Percentiles rank a stretch among this genome's conserved stretches.
Evolutionary conservation across 2,113 vertebrate genomes (phyloP).

Genomic region (Malurus cyaneus): DNA sequence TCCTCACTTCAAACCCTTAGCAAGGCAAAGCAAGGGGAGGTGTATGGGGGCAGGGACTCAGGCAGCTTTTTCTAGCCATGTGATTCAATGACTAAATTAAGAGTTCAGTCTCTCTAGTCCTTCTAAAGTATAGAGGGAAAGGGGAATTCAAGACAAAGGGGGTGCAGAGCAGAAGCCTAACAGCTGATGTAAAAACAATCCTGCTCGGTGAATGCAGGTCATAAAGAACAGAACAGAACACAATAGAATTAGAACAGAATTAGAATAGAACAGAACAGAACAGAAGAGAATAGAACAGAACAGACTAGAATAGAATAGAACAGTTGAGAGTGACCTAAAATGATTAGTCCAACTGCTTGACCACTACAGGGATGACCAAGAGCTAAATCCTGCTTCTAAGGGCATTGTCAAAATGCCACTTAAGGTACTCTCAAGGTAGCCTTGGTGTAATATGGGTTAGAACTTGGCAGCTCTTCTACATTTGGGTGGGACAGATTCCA

Average conservation of each 20-base stretch:
- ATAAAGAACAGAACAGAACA: not conserved
- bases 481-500: not conserved
- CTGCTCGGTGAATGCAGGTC: not conserved
- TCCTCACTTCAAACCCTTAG: not conserved
- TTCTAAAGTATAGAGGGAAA: not conserved
- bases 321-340: not conserved
- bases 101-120: not conserved
- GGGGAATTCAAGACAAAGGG: not conserved
- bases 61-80: not conserved
- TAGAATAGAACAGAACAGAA: not conserved
- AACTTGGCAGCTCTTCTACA: not conserved
- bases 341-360: not conserved
- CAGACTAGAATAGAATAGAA: not conserved
- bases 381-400: not conserved
- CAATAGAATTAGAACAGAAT: not conserved
- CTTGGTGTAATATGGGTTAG: not conserved
- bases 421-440: not conserved
- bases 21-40: not conserved
- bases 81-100: not conserved
- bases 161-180: not conserved
- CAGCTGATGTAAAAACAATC: not conserved
- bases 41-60: not conserved
- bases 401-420: not conserved
- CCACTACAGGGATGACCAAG: not conserved
- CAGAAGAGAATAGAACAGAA: not conserved